phyloP scores from a whole-genome alignment of 1,140 invertebrate genomes.

The Drosophila bipectinata region DNA sequence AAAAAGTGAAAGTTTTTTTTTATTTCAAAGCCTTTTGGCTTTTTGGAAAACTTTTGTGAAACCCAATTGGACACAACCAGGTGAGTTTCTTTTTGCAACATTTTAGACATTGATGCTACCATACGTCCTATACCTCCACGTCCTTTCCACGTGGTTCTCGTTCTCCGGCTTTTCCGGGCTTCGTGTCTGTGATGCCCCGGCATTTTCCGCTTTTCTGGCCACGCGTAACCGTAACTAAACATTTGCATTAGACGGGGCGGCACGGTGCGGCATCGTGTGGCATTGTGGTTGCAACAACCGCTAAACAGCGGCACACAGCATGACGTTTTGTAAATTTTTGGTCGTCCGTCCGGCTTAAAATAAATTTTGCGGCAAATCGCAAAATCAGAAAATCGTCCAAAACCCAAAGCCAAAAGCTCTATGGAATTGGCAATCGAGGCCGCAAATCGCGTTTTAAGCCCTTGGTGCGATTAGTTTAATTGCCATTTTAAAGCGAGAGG shows the following conservation, averaged over 20 bases:
- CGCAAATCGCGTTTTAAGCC: constrained; percentile 83
- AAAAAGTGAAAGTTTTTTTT: not conserved
- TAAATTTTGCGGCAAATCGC: constrained; percentile 69
- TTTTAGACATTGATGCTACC: not conserved
- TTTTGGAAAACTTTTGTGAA: not conserved
- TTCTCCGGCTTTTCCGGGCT: not conserved
- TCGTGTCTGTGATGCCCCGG: not conserved
- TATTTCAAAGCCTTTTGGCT: not conserved
- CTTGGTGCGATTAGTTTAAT: constrained; percentile 83
- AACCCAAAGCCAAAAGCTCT: not conserved
- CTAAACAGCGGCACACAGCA: constrained; percentile 63
- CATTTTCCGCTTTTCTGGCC: not conserved
- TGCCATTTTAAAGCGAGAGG: constrained; percentile 34
- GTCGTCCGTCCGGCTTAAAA: constrained; percentile 54
- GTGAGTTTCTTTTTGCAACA: not conserved
- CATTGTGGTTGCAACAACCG: constrained; percentile 53
- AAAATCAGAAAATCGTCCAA: constrained; percentile 36
- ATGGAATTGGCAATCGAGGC: constrained; percentile 71
- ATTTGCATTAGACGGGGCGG: constrained; percentile 61
- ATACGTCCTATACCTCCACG: too few species aligned
- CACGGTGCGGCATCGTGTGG: constrained; percentile 1
- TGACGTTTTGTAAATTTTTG: not conserved
- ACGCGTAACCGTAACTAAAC: constrained; percentile 64
- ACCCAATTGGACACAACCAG: not conserved
- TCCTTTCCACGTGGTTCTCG: too few species aligned